Conservation (phyloP, 1,140 invertebrate species). For the Brachionus rubens region DNA sequence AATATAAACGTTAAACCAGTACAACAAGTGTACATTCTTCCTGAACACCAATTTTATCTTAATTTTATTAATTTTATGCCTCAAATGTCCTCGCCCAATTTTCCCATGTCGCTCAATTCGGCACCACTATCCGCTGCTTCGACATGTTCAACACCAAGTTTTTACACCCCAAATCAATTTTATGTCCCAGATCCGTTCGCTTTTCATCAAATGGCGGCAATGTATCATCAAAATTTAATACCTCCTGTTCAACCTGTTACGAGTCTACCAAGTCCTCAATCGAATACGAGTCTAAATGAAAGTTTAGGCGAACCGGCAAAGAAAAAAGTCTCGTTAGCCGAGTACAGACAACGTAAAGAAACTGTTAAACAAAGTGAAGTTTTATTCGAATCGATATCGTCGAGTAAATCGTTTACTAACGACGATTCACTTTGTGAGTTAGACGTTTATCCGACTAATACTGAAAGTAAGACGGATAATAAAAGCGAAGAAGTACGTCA, state of each 20-base stretch:
- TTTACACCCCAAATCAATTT: not conserved
- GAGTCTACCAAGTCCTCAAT: too few relatives aligned
- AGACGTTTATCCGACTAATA: slow-evolving; percentile 14
- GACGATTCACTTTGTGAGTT: slow-evolving; percentile 25
- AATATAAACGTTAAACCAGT: not conserved
- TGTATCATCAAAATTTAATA: slow-evolving; percentile 1
- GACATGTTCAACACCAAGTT: not conserved
- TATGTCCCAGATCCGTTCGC: too few relatives aligned
- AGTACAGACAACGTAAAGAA: slow-evolving; percentile 31
- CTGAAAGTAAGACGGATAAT: not conserved
- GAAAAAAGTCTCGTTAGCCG: slow-evolving; percentile 26
- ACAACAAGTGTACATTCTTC: not conserved
- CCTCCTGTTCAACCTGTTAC: too few relatives aligned
- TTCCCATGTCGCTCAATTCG: not conserved
- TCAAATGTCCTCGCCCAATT: not conserved
- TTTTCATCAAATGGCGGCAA: not conserved
- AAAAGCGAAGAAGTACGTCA: not conserved
- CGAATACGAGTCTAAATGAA: not conserved
- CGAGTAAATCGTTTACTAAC: slow-evolving; percentile 6
- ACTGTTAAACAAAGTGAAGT: not conserved
- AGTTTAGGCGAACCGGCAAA: not conserved
- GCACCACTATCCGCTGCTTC: not conserved
- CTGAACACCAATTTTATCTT: not conserved
- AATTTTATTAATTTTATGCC: not conserved
- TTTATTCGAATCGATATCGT: slow-evolving; percentile 2